Evolutionary conservation across 2,888 invertebrate genomes (phyloP), one percentile per base, ranked within the genome.

Genomic region (Lithophane ornitopus): DNA sequence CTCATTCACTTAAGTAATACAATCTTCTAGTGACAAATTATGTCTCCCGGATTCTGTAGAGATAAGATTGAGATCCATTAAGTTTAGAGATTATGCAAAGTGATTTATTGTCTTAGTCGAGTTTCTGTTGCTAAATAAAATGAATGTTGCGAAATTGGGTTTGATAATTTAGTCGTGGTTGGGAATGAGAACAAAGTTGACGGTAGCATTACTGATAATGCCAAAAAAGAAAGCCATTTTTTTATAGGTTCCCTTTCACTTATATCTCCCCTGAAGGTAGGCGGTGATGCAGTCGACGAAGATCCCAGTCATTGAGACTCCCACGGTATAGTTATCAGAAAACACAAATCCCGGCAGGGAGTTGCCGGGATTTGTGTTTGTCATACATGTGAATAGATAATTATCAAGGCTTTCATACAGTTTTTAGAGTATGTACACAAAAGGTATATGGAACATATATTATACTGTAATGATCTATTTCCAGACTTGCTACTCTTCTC

Each of bases 1-100:
- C 74, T 74, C 70, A 83, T 72, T 83, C 79, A 79, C 78, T 82
- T 85, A 74, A 81, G 72, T 76, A 83, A 79, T 81, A 76, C 85
- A 80, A 69, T 82, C 74, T 80, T 68, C 78, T 59, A 74, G 81
- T 86, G 88, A 87, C 87, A 86, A 87, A 88, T 88, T 86, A 85
- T 84, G 59, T 79, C 76, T 81, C 84, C 78, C 79, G 73, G 79
- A 80, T 81, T 83, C 65, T 65, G 71, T 54, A 58, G 39, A 71
- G 82, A 85, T 85, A 85, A 87, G 81, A 85, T 86, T 85, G 70
- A 73, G 58, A 76, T 84, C 81, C 85, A 88, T 85, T 87, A 82
- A 78, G 66, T 84, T 73, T 49, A 62, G 70, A 85, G 72, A 81
- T 87, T 88, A 81, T 66, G 84, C 82, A 85, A 86, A 74, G 49